A percentile compares a stretch with the other conserved stretches of the same genome.
phyloP scores from a whole-genome alignment of 2,797 vertebrate species.

The Sus cebifrons region DNA sequence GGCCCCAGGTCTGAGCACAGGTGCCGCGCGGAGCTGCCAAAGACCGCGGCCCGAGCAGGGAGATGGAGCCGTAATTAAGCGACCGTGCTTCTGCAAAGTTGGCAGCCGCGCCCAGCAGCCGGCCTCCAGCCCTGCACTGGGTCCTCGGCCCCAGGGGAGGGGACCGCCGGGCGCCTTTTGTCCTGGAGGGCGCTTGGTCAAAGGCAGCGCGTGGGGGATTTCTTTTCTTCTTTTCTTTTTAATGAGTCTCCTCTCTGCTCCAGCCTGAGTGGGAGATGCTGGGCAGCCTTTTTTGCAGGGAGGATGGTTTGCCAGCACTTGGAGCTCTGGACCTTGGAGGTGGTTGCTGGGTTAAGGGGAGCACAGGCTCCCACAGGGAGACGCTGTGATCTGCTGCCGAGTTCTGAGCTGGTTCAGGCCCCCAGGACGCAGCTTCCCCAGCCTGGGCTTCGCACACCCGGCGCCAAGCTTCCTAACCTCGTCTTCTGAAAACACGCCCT shows the following conservation, averaged over 20 bases:
- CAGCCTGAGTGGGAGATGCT: slow-evolving; percentile 51
- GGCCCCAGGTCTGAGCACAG: slow-evolving; percentile 92
- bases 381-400: not conserved
- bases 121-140: slow-evolving; percentile 32
- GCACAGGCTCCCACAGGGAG: not conserved
- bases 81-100: slow-evolving; percentile 9
- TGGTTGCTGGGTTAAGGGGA: not conserved
- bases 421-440: not conserved
- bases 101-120: slow-evolving; percentile 47
- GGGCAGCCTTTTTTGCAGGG: not conserved
- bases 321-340: not conserved
- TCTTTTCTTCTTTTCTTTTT: slow-evolving; percentile 49
- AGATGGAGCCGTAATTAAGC: slow-evolving; percentile 76
- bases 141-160: not conserved
- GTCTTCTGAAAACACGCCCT: not conserved
- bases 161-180: slow-evolving; percentile 59
- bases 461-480: rapidly evolving
- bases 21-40: slow-evolving; percentile 89
- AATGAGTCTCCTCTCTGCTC: slow-evolving; percentile 69
- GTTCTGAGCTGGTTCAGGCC: not conserved
- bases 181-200: not conserved
- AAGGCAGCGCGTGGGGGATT: not conserved
- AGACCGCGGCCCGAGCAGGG: not conserved
- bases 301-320: not conserved
- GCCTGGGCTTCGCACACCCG: not conserved